Evolutionary conservation across 2,797 vertebrate genomes (phyloP).

Genomic region (Lepidocolaptes lacrymiger): DNA sequence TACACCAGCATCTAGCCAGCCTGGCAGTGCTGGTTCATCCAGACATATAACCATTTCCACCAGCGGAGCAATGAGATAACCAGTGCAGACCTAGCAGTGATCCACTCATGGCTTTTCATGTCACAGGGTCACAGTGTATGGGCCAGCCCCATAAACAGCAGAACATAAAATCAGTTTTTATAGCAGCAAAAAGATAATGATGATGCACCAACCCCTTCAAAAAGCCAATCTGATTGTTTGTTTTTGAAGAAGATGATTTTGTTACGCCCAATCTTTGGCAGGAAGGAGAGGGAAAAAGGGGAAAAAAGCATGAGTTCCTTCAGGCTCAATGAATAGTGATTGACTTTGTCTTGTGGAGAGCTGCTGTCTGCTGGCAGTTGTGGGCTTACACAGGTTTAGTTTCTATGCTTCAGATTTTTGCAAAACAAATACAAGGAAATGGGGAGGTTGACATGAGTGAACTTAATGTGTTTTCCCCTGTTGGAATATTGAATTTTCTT

Average conservation of each 20-base stretch:
- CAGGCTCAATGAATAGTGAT: background rate
- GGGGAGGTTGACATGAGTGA: background rate
- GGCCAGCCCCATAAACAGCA: background rate
- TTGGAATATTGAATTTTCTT: background rate
- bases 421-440: background rate
- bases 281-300: background rate
- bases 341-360: conserved; percentile 1
- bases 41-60: background rate
- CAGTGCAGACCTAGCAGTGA: background rate
- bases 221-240: background rate
- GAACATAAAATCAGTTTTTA: background rate
- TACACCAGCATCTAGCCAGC: background rate
- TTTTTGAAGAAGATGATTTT: background rate
- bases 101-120: background rate
- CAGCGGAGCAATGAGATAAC: background rate
- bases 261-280: background rate
- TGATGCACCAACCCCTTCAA: background rate
- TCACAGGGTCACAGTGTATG: too few species aligned
- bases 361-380: background rate
- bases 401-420: background rate
- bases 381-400: background rate
- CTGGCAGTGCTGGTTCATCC: background rate
- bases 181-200: background rate
- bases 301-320: background rate
- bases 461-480: background rate